Conservation (phyloP, 2,113 vertebrate genomes). For the Apodemus speciosus region DNA sequence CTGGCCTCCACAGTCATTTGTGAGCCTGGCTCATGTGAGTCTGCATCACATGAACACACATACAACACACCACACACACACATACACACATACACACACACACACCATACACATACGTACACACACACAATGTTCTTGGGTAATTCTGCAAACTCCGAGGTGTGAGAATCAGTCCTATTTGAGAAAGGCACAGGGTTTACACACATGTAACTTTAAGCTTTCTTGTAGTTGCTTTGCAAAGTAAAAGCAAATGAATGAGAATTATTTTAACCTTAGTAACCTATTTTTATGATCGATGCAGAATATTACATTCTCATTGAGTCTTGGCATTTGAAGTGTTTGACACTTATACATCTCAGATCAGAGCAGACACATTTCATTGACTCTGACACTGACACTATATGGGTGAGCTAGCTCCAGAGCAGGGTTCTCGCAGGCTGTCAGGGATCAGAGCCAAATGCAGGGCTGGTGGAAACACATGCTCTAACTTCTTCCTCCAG, state of each 20-base stretch:
- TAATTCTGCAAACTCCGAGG: not conserved
- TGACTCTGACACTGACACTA: not conserved
- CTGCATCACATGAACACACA: not conserved
- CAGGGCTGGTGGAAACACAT: not conserved
- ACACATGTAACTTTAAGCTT: not conserved
- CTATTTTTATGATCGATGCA: not conserved
- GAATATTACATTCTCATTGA: not conserved
- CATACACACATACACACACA: not conserved
- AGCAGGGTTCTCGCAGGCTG: not conserved
- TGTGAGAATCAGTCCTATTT: not conserved
- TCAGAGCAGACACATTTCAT: not conserved
- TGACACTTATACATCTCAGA: not conserved
- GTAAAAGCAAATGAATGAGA: conserved; percentile 1
- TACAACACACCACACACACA: not conserved
- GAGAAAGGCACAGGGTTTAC: not conserved
- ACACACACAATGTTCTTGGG: not conserved
- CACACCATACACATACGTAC: not conserved
- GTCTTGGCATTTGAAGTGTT: not conserved
- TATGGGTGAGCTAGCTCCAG: accelerated
- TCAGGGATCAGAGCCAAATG: accelerated
- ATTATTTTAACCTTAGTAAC: not conserved
- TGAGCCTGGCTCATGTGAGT: not conserved
- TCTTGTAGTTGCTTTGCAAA: not conserved
- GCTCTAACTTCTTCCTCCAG: no score
- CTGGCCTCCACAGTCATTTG: not conserved